These are phyloP conservation scores for Corydoras sp. DNA, from an alignment of 2,113 vertebrate genomes.

Conservation along the genomic window DNA sequence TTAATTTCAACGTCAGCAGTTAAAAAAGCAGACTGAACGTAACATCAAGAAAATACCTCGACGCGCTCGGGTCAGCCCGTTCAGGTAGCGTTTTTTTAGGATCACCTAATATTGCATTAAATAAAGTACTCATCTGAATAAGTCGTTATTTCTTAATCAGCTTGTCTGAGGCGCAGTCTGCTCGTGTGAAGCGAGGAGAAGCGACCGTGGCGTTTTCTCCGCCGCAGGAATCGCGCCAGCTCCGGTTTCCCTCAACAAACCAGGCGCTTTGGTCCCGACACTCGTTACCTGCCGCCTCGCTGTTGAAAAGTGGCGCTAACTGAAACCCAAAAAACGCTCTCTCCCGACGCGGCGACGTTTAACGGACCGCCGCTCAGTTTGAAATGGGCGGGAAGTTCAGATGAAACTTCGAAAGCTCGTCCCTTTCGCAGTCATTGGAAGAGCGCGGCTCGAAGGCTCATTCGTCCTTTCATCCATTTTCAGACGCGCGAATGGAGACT, in stretches of 20 bases:
- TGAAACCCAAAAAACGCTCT: too few relatives aligned
- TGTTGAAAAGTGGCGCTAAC: too few relatives aligned
- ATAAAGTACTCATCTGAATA: too few relatives aligned
- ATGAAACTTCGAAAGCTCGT: slow-evolving; percentile 40
- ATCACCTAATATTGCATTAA: slow-evolving; percentile 10
- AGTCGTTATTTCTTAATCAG: too few relatives aligned
- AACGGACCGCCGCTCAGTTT: slow-evolving; percentile 41
- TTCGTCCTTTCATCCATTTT: slow-evolving; percentile 20
- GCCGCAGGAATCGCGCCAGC: background rate
- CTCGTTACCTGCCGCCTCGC: too few relatives aligned
- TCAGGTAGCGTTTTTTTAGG: slow-evolving; percentile 24
- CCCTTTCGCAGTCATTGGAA: slow-evolving; percentile 37
- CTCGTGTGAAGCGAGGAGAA: background rate
- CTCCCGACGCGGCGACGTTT: slow-evolving; percentile 1
- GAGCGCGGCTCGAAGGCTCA: slow-evolving; percentile 25
- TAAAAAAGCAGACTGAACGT: slow-evolving; percentile 19
- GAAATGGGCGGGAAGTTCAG: slow-evolving; percentile 65
- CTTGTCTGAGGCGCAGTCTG: too few relatives aligned
- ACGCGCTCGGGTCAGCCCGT: background rate
- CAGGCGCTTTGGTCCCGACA: background rate
- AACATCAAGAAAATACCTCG: background rate
- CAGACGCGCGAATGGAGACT: slow-evolving; percentile 18
- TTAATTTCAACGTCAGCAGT: slow-evolving; percentile 32
- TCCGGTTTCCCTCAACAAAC: background rate
- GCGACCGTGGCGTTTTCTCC: background rate